Evolutionary conservation across 2,797 vertebrate species (phyloP), one percentile per base, ranked within the genome.

Genomic region (Otolemur crassicaudatus): DNA sequence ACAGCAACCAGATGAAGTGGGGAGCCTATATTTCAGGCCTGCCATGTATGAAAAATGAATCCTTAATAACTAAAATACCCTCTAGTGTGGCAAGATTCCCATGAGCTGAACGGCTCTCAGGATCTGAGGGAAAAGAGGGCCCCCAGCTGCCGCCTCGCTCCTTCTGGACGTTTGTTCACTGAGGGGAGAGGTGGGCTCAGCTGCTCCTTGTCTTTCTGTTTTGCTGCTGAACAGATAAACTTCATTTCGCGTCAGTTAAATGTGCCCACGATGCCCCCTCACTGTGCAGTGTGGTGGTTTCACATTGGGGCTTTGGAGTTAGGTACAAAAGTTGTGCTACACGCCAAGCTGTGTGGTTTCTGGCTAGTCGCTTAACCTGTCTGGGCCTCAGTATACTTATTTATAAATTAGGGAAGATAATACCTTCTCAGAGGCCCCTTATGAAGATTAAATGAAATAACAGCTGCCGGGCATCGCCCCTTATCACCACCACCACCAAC

Each of bases 181-280:
- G 31, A 40, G 19, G 23, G 19, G 25, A 23, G 2, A 4, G 0
- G 13, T 10, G 34, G 49, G 65, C 67, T n/a, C 34, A 5, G 2
- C 17, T 63, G 46, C 69, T 22, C 25, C 23, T 81, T 49, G 85
- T 27, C 73, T 79, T 75, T 89, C 75, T 72, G 65, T 23, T 58
- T 58, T 40, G 58, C 46, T n/a, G 60, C 91, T 5, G 58, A 86
- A 65, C 69, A 81, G 60, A 61, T 22, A 3, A 12, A 13, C 27
- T 14, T 17, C 8, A 22, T 58, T 14, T 37, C 4, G 0, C 9
- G 25, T 27, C 81, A 37, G 87, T 65, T 60, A 8, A 19, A 27
- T 22, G 7, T 4, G 22, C n/a, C 65, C 37, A 14, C 0, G 7
- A 23, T 40, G 46, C 0, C 0, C n/a, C 22, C 7, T 22, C 8